A percentile compares a stretch with the other conserved stretches of the same genome.
Conservation (phyloP, 2,797 vertebrate genomes). For the Okamejei kenojei region DNA sequence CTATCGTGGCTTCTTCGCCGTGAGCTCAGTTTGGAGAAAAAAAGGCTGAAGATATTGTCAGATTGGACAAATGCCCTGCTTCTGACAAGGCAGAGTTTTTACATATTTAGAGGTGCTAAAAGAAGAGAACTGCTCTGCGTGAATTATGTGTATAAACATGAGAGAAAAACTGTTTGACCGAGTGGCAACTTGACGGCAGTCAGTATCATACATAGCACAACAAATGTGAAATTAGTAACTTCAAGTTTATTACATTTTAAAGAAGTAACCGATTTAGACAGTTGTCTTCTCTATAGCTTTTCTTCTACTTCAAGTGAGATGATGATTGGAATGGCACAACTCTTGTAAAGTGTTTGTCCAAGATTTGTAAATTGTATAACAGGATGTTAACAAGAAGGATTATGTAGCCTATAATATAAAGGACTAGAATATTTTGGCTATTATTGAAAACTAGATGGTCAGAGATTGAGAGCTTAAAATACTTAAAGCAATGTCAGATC, state of each 20-base stretch:
- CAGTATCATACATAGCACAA: background rate
- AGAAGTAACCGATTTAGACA: background rate
- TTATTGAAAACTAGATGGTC: background rate
- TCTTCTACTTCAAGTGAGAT: background rate
- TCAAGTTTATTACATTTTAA: background rate
- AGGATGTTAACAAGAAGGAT: background rate
- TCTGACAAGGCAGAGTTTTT: constrained; percentile 33
- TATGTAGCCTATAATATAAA: background rate
- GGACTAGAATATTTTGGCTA: background rate
- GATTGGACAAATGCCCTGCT: constrained; percentile 35
- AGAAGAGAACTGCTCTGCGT: background rate
- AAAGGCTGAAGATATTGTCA: constrained; percentile 38
- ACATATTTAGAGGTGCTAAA: constrained; percentile 30
- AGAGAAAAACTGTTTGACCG: background rate
- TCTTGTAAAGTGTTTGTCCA: background rate
- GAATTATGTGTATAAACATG: background rate
- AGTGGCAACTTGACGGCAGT: background rate
- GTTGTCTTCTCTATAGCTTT: background rate
- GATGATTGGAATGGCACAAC: background rate
- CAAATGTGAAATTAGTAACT: background rate
- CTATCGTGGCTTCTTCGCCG: constrained; percentile 29
- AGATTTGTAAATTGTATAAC: background rate
- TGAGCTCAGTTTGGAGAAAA: constrained; percentile 37
- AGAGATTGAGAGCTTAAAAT: background rate
- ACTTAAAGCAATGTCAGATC: background rate